Percentiles rank a stretch among this genome's conserved stretches.
Conservation (phyloP, 2,113 vertebrate genomes). For the Agapornis roseicollis region DNA sequence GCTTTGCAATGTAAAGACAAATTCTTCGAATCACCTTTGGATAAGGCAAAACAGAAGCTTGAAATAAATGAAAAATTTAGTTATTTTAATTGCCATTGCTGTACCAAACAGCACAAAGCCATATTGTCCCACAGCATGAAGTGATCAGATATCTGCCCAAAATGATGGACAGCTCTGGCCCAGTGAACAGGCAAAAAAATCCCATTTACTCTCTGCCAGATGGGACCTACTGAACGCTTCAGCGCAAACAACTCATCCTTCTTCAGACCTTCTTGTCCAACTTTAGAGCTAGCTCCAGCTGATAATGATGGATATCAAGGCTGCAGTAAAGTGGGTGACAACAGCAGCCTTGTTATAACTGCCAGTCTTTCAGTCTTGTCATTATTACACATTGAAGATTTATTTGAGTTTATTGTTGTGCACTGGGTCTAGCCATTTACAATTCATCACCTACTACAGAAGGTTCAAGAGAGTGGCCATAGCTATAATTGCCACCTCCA, state of each 20-base stretch:
- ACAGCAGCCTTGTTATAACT: slow-evolving; percentile 90
- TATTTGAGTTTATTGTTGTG: slow-evolving; percentile 90
- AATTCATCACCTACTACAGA: slow-evolving; percentile 87
- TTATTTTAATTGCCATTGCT: slow-evolving; percentile 65
- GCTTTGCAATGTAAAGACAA: background rate
- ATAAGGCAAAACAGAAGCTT: slow-evolving; percentile 52
- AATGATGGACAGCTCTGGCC: slow-evolving; percentile 86
- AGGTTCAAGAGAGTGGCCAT: slow-evolving; percentile 82
- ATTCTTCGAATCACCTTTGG: background rate
- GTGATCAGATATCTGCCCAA: slow-evolving; percentile 81
- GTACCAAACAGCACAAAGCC: slow-evolving; percentile 73
- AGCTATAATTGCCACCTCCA: slow-evolving; percentile 87
- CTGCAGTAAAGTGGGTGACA: slow-evolving; percentile 86
- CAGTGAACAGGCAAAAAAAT: slow-evolving; percentile 79
- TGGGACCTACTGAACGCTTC: slow-evolving; percentile 90
- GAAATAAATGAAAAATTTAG: slow-evolving; percentile 61
- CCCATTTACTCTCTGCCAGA: slow-evolving; percentile 89
- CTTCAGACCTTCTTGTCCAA: slow-evolving; percentile 86
- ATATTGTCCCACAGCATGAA: slow-evolving; percentile 83
- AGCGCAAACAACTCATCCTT: slow-evolving; percentile 90
- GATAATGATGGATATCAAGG: slow-evolving; percentile 91
- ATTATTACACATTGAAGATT: slow-evolving; percentile 93
- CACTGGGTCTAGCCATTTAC: slow-evolving; percentile 84
- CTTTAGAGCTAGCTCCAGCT: slow-evolving; percentile 81
- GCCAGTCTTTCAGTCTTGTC: slow-evolving; percentile 88